Evolutionary conservation across 1,140 invertebrate genomes (phyloP), one percentile per base, ranked within the genome.

Genomic region (Doryteuthis pealeii): DNA sequence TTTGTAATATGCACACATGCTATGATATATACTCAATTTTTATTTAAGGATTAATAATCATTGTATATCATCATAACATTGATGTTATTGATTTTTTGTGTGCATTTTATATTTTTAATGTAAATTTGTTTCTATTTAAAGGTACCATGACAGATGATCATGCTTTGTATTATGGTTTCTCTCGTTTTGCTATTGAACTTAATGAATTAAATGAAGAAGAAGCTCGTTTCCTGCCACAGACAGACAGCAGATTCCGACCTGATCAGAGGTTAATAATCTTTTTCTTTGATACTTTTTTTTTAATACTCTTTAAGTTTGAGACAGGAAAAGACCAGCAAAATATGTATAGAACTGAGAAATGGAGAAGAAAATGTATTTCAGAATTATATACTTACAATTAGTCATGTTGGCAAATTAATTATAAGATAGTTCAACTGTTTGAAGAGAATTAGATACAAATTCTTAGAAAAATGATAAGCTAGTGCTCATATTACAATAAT

Each of bases 131-230:
- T 40, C 35, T 40, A 40, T 40, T 3, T 40, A 10, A 81, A 92
- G 92, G 92, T 67, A 91, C 92, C 8, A 92, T 95, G 91, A 93
- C 94, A 1, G 92, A 93, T 71, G 92, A 95, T 79, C 91, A 92
- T 88, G 92, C 94, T 83, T 81, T 92, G 49, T 95, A 94, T 87
- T 95, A 95, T 87, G 94, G 94, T 1, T 95, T 95, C 87, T 94
- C 93, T 8, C 87, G 92, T 72, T 95, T 95, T 89, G 94, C 94
- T 5, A 93, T 95, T 84, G 93, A 95, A 87, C 88, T 95, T 30
- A 95, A 95, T 88, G 94, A 96, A 85, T 81, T 94, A 31, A 91
- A 92, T 78, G 89, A 90, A 4, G 91, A 93, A 74, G 84, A 90
- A 79, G 86, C 89, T 3, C 90, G 92, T 31, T 78, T 90, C 70